Percentiles rank a stretch among this genome's conserved stretches.
Conservation (phyloP, 2,888 invertebrate species). For the Tenodera sinensis region DNA sequence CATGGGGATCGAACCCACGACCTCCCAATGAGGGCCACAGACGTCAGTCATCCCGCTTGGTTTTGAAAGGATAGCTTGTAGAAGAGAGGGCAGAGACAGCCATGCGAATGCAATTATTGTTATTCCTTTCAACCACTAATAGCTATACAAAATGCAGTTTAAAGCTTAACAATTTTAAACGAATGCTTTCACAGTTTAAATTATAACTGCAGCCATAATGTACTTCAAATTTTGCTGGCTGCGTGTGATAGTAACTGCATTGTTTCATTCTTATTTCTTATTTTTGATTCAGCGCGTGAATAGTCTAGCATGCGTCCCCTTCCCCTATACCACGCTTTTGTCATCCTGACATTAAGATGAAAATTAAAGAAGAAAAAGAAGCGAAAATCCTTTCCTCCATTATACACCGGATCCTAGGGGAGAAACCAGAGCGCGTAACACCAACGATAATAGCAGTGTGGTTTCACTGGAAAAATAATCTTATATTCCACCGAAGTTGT, state of each 20-base stretch:
- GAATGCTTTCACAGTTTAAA: neutral
- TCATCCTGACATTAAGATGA: neutral
- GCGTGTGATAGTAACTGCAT: too few species aligned
- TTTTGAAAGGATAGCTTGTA: too few species aligned
- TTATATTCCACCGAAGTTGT: neutral
- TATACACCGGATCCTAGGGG: neutral
- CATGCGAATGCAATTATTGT: too few species aligned
- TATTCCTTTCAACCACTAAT: too few species aligned
- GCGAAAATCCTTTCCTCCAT: neutral
- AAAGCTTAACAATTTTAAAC: too few species aligned
- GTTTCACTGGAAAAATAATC: neutral
- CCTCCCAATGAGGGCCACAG: too few species aligned
- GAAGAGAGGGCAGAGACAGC: too few species aligned
- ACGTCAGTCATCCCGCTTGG: too few species aligned
- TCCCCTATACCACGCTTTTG: neutral
- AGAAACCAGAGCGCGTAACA: neutral
- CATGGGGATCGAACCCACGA: too few species aligned
- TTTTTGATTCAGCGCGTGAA: neutral
- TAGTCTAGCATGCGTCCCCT: neutral
- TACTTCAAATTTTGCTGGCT: too few species aligned
- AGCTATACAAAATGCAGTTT: too few species aligned
- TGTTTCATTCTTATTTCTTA: neutral
- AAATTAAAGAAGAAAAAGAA: neutral
- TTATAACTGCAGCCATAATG: too few species aligned
- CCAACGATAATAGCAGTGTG: neutral